Conservation (phyloP, 2,113 vertebrate genomes). For the Nothoprocta pentlandii region DNA sequence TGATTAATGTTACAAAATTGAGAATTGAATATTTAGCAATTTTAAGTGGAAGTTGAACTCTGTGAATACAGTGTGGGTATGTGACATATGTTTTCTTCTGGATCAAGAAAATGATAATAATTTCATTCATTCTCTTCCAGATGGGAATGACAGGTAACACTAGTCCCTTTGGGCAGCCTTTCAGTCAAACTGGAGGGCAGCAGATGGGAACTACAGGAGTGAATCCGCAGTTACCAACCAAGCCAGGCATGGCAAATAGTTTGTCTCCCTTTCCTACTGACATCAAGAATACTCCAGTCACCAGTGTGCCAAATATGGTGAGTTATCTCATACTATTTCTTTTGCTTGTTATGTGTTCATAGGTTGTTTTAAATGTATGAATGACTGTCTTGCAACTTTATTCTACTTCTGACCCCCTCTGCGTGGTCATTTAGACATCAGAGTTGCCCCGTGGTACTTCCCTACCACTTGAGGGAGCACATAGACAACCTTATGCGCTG, state of each 20-base stretch:
- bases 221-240: slow-evolving; percentile 90
- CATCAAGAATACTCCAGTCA: slow-evolving; percentile 90
- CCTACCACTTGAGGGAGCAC: fast-evolving
- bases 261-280: slow-evolving; percentile 89
- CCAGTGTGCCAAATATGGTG: slow-evolving; percentile 95
- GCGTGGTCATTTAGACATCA: fast-evolving
- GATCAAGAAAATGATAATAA: background rate
- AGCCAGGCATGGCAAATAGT: slow-evolving; percentile 90
- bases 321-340: slow-evolving; percentile 61
- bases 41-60: background rate
- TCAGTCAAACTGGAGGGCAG: slow-evolving; percentile 90
- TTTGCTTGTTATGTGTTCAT: background rate
- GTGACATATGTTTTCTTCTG: background rate
- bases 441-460: background rate
- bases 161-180: slow-evolving; percentile 91
- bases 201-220: slow-evolving; percentile 90
- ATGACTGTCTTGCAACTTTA: fast-evolving
- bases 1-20: background rate
- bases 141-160: slow-evolving; percentile 92
- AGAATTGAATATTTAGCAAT: background rate
- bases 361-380: background rate
- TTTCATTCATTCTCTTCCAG: slow-evolving; percentile 78
- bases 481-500: fast-evolving
- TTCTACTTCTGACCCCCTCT: background rate
- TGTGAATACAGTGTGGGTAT: background rate